These are phyloP conservation scores for Mycalesis mineus DNA, from an alignment of 2,888 invertebrate genomes.

Conservation along the genomic window DNA sequence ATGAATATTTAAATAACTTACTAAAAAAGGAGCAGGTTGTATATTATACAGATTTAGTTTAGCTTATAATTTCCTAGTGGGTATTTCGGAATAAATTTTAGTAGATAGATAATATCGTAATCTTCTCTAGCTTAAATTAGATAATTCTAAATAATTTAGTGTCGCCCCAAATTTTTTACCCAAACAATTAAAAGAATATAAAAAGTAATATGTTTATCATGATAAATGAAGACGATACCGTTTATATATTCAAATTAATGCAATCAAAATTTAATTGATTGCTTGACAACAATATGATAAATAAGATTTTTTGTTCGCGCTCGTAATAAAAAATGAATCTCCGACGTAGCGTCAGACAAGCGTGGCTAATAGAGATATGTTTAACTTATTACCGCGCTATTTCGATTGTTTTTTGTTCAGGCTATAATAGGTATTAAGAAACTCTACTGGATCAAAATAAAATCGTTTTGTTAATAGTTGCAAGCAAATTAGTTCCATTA, in stretches of 20 bases:
- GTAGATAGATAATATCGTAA: too few species aligned
- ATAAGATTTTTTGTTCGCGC: conserved; percentile 7
- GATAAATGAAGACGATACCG: conserved; percentile 1
- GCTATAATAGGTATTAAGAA: not conserved
- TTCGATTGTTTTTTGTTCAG: conserved; percentile 51
- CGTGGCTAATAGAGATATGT: conserved; percentile 56
- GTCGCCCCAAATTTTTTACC: too few species aligned
- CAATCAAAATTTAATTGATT: conserved; percentile 5
- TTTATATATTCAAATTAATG: conserved; percentile 5
- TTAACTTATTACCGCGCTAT: conserved; percentile 50
- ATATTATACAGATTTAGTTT: too few species aligned
- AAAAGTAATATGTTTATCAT: not conserved
- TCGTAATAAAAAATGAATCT: not conserved
- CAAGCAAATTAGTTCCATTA: too few species aligned
- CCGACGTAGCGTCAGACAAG: conserved; percentile 43
- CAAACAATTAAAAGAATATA: too few species aligned
- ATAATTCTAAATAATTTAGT: too few species aligned
- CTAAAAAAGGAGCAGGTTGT: too few species aligned
- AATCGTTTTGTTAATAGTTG: conserved; percentile 14
- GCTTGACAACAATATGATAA: conserved; percentile 5
- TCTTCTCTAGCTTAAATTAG: too few species aligned
- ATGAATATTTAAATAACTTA: too few species aligned
- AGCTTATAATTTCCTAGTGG: too few species aligned
- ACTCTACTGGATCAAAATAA: conserved; percentile 1
- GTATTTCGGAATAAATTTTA: too few species aligned